These are phyloP conservation scores for Parnassius glacialis DNA, from an alignment of 2,888 invertebrate genomes.

Conservation along the genomic window DNA sequence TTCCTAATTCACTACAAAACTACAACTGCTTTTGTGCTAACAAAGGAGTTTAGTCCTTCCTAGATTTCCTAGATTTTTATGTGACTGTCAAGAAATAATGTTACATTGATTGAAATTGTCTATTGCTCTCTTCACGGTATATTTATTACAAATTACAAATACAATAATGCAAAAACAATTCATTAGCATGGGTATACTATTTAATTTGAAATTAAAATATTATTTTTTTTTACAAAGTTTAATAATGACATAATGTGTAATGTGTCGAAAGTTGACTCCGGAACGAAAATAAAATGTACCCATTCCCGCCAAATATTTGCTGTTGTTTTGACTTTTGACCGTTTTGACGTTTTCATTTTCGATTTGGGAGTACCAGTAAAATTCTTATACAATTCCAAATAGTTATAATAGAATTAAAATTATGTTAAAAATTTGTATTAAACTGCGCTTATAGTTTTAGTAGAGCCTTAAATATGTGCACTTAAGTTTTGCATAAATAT, in stretches of 20 bases:
- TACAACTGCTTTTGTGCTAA: slow-evolving; percentile 2
- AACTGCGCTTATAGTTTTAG: too few species aligned
- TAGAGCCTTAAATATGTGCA: too few species aligned
- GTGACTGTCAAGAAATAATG: background rate
- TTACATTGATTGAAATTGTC: slow-evolving; percentile 5
- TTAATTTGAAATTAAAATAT: background rate
- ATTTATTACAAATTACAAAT: background rate
- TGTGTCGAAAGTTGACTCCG: background rate
- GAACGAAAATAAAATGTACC: slow-evolving; percentile 2
- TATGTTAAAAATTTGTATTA: too few species aligned
- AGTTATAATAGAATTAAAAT: too few species aligned
- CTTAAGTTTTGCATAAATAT: too few species aligned
- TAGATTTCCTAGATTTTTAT: background rate
- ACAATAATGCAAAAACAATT: background rate
- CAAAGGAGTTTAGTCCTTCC: slow-evolving; percentile 10
- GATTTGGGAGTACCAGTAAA: background rate
- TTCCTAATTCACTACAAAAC: background rate
- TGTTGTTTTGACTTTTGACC: slow-evolving; percentile 13
- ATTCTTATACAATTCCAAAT: too few species aligned
- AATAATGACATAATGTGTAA: background rate
- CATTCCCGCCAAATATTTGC: slow-evolving; percentile 22
- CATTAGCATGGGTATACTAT: background rate
- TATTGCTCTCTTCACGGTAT: slow-evolving; percentile 3
- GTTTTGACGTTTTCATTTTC: slow-evolving; percentile 8
- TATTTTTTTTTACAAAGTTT: background rate